Conservation (phyloP, 1,140 invertebrate species). For the Holotrichia oblita region DNA sequence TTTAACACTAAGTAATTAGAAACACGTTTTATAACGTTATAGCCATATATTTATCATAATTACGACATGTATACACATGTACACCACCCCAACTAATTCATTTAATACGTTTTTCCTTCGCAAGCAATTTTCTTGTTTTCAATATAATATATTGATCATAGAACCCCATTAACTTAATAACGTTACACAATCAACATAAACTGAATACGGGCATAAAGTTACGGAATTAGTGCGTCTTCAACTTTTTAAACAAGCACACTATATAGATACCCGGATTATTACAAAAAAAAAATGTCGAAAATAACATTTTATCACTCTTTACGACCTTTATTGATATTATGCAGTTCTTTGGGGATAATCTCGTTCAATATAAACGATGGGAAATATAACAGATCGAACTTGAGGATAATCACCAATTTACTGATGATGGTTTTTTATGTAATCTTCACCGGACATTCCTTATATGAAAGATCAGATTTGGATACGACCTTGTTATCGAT, state of each 20-base stretch:
- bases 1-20: too few species aligned
- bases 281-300: background rate
- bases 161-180: conserved; percentile 39
- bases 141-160: conserved; percentile 6
- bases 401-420: conserved; percentile 20
- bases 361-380: conserved; percentile 20
- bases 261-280: too few species aligned
- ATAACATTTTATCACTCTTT: conserved; percentile 38
- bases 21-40: too few species aligned
- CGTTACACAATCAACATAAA: background rate
- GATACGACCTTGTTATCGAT: conserved; percentile 30
- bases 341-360: conserved; percentile 40
- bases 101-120: background rate
- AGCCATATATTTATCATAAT: too few species aligned
- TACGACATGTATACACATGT: too few species aligned
- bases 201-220: background rate
- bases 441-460: conserved; percentile 18
- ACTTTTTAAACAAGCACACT: background rate
- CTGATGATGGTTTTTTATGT: conserved; percentile 30
- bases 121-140: background rate
- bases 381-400: conserved; percentile 38
- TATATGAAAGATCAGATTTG: conserved; percentile 25
- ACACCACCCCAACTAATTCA: background rate
- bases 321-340: conserved; percentile 29
- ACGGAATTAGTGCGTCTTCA: too few species aligned